phyloP scores from a whole-genome alignment of 1,140 invertebrate genomes.

The Brachionus paranguensis region DNA sequence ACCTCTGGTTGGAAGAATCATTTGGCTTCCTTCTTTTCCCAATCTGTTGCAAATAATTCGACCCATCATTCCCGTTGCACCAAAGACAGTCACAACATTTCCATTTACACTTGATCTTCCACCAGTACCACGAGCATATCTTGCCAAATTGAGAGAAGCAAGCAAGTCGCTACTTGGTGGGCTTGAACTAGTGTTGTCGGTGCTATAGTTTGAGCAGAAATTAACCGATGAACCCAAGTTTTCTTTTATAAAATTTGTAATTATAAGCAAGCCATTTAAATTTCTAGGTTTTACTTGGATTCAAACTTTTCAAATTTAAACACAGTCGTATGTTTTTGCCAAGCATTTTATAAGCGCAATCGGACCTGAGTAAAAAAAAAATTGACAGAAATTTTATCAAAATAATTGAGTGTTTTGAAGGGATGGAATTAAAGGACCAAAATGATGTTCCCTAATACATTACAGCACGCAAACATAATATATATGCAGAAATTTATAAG shows the following conservation, averaged over 20 bases:
- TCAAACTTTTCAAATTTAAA: constrained; percentile 11
- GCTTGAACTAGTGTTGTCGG: neutral
- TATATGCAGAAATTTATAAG: constrained; percentile 5
- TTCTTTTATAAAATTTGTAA: neutral
- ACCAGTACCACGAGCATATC: constrained; percentile 42
- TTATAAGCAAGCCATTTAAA: neutral
- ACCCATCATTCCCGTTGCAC: constrained; percentile 79
- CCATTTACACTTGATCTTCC: constrained; percentile 90
- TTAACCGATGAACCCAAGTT: neutral
- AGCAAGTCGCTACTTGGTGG: neutral
- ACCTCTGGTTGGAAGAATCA: constrained; percentile 84
- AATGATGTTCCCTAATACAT: neutral
- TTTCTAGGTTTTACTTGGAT: neutral
- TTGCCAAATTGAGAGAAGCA: neutral
- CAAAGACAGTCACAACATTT: constrained; percentile 92
- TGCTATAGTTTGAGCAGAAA: neutral
- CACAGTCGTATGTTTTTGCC: constrained; percentile 10
- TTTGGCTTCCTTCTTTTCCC: constrained; percentile 64
- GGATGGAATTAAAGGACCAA: neutral
- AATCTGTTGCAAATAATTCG: constrained; percentile 75
- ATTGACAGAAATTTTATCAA: neutral
- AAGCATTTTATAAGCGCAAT: neutral
- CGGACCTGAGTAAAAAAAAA: neutral
- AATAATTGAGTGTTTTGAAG: neutral
- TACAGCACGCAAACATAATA: constrained; percentile 8